Percentiles rank a stretch among this genome's conserved stretches.
Conservation (phyloP, 2,797 vertebrate genomes). For the Pseudochirops cupreus region DNA sequence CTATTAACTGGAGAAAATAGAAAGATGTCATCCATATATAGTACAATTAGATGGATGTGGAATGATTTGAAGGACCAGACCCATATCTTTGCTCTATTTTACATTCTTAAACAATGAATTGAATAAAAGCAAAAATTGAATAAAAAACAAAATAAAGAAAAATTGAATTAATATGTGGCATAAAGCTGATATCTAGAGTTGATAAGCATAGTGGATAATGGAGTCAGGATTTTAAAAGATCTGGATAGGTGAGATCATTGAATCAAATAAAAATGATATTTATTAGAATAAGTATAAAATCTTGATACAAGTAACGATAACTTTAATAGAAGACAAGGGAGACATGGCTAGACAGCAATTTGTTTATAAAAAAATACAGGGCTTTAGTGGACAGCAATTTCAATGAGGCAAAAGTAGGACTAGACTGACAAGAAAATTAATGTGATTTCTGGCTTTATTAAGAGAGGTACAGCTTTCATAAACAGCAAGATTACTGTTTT, state of each 20-base stretch:
- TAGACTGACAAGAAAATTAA: neutral
- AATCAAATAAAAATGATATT: neutral
- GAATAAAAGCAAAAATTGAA: neutral
- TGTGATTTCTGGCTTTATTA: neutral
- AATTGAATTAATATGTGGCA: neutral
- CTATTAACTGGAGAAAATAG: neutral
- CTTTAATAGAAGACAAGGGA: neutral
- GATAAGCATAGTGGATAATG: neutral
- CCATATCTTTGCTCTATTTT: neutral
- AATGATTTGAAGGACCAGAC: neutral
- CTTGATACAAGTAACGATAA: neutral
- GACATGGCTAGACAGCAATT: neutral
- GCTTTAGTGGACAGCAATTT: neutral
- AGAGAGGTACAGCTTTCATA: neutral
- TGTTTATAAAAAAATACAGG: neutral
- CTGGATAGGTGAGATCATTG: neutral
- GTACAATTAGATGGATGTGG: neutral
- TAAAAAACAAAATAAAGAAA: neutral
- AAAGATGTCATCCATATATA: neutral
- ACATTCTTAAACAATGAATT: neutral
- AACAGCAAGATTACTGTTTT: neutral
- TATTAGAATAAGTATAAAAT: neutral
- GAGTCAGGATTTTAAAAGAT: neutral
- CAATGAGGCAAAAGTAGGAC: neutral
- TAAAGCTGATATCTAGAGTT: neutral